Conservation (phyloP, 1,140 invertebrate species). For the Drosophila nigromelanica region DNA sequence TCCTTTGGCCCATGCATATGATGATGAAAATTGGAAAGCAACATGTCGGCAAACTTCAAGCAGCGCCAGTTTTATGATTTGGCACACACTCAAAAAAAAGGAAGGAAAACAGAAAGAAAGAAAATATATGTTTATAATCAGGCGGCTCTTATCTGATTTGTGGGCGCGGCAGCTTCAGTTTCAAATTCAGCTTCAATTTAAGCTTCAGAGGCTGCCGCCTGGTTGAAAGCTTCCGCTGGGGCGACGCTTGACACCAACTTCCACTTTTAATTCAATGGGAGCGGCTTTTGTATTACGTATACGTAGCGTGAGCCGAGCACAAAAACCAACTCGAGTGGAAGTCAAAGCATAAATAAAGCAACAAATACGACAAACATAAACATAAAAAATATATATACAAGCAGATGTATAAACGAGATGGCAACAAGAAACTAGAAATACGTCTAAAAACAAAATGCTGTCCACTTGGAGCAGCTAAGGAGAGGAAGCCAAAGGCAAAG, state of each 20-base stretch:
- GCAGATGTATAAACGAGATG: constrained; percentile 60
- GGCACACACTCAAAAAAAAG: constrained; percentile 22
- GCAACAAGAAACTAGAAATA: constrained; percentile 65
- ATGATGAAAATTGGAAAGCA: constrained; percentile 69
- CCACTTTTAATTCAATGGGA: constrained; percentile 71
- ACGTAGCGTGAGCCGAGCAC: constrained; percentile 46
- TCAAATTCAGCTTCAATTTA: not conserved
- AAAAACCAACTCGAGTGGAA: constrained; percentile 22
- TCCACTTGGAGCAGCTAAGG: constrained; percentile 55
- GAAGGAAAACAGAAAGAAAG: not conserved
- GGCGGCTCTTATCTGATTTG: constrained; percentile 73
- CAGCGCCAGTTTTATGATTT: constrained; percentile 39
- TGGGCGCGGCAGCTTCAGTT: constrained; percentile 35
- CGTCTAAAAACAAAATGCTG: constrained; percentile 67
- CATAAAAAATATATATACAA: constrained; percentile 41
- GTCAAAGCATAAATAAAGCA: constrained; percentile 52
- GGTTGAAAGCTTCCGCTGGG: constrained; percentile 73
- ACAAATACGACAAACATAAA: constrained; percentile 42
- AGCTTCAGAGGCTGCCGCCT: constrained; percentile 20
- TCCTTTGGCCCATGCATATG: constrained; percentile 22
- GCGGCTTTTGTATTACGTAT: constrained; percentile 60
- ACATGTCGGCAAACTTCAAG: constrained; percentile 66
- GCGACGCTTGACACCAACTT: constrained; percentile 69
- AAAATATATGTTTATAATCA: constrained; percentile 49
- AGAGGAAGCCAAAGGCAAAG: not conserved